These are phyloP conservation scores for Polypedilum vanderplanki DNA, from an alignment of 1,140 invertebrate genomes.

Conservation along the genomic window DNA sequence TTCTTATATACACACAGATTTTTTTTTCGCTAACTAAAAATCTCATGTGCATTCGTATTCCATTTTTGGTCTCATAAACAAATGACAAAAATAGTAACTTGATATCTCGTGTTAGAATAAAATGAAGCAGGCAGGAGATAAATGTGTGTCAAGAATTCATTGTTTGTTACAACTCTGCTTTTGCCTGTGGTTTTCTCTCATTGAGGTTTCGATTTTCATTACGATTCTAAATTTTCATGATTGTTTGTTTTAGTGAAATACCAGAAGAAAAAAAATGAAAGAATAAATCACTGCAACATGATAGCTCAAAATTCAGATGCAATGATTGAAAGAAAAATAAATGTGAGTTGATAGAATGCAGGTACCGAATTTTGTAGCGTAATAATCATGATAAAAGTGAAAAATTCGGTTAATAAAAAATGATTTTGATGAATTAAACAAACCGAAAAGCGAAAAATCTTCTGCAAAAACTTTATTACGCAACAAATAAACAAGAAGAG, in stretches of 20 bases:
- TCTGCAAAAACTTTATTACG: too few relatives aligned
- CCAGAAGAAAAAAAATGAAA: neutral
- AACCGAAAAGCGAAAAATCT: too few relatives aligned
- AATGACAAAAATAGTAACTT: slow-evolving; percentile 5
- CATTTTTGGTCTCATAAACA: neutral
- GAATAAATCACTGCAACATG: neutral
- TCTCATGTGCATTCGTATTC: neutral
- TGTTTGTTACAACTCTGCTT: neutral
- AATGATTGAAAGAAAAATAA: too few relatives aligned
- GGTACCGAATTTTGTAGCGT: too few relatives aligned
- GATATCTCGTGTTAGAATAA: neutral
- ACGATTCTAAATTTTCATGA: neutral
- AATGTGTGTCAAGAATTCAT: slow-evolving; percentile 4
- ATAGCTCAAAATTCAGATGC: too few relatives aligned
- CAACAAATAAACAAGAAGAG: too few relatives aligned
- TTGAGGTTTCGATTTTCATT: neutral
- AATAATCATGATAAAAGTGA: too few relatives aligned
- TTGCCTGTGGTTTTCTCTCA: neutral
- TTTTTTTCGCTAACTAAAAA: neutral
- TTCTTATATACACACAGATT: neutral
- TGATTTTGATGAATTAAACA: too few relatives aligned
- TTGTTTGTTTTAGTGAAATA: slow-evolving; percentile 10
- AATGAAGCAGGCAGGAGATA: neutral
- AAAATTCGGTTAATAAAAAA: too few relatives aligned
- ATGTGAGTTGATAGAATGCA: too few relatives aligned